phyloP scores from a whole-genome alignment of 2,888 invertebrate species.

The Macrosiphum euphorbiae region DNA sequence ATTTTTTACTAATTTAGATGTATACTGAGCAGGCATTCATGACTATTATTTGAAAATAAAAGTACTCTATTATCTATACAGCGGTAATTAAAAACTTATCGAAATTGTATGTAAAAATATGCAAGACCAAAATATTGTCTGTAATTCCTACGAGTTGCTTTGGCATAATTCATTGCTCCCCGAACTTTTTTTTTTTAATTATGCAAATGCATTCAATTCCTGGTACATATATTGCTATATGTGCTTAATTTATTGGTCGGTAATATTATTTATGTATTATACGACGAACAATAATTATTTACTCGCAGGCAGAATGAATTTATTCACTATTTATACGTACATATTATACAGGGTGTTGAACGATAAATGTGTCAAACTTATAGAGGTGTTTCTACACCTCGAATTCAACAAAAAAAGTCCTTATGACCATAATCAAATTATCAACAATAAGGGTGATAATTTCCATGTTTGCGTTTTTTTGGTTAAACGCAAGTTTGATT shows the following conservation, averaged over 20 bases:
- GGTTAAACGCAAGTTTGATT: no score
- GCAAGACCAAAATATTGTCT: neutral
- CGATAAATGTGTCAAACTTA: no score
- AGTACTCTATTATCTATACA: neutral
- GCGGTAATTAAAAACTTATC: neutral
- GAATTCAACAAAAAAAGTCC: no score
- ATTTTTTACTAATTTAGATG: neutral
- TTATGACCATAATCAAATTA: no score
- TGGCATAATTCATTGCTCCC: neutral
- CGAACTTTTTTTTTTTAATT: neutral
- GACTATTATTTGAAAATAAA: neutral
- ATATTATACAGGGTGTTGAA: neutral
- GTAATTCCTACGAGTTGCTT: neutral
- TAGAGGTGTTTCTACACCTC: no score
- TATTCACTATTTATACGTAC: neutral
- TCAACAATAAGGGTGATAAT: no score
- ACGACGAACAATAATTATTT: neutral
- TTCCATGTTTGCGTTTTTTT: no score
- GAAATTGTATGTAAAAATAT: neutral
- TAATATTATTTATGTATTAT: neutral
- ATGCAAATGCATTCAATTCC: neutral
- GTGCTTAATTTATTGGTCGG: neutral
- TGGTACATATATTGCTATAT: neutral
- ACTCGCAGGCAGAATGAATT: neutral
- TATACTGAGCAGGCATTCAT: neutral